Evolutionary conservation across 2,888 invertebrate species (phyloP), one percentile per base, ranked within the genome.

Genomic region (Resseliella maxima): DNA sequence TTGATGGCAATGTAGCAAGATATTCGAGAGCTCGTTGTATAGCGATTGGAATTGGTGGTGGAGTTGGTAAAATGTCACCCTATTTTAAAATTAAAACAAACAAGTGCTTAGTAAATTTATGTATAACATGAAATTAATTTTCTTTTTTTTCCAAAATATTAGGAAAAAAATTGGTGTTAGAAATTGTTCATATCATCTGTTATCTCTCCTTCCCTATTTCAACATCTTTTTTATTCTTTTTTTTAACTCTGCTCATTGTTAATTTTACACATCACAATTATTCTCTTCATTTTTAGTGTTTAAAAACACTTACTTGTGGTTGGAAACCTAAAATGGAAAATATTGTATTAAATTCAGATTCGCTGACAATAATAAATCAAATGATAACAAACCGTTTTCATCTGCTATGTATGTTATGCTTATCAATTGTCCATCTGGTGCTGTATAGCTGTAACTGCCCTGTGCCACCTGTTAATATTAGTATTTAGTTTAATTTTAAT

Each of bases 31-130:
- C 93, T 86, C 93, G 92, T 89, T 94, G 93, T 89, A 95, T 95
- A 86, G 93, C 94, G 87, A 92, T 93, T 86, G 95, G 95, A 87
- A 95, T 94, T 87, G 95, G 95, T 64, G 94, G 95, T 41, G 95
- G 92, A 72, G 91, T 91, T 88, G 91, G 91, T 86, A 91, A 87
- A 89, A 90, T 90, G 88, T 90, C 91, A 72, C 91, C 91, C 87
- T 89, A 92, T 12, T 94, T 94, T 89, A 94, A 94, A 92, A n/a
- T n/a, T n/a, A 92, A 94, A 86, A 54, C 3, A 24, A 54, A 54
- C 6, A 54, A 54, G 24, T 54, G 6, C 18, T 54, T 21, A 54
- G 18, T 54, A 10, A 54, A n/a, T n/a, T n/a, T n/a, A n/a, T n/a
- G n/a, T n/a, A n/a, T n/a, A n/a, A n/a, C n/a, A n/a, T n/a, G n/a